These are phyloP conservation scores for Saturnia pavonia DNA, from an alignment of 2,888 invertebrate species.

Conservation along the genomic window DNA sequence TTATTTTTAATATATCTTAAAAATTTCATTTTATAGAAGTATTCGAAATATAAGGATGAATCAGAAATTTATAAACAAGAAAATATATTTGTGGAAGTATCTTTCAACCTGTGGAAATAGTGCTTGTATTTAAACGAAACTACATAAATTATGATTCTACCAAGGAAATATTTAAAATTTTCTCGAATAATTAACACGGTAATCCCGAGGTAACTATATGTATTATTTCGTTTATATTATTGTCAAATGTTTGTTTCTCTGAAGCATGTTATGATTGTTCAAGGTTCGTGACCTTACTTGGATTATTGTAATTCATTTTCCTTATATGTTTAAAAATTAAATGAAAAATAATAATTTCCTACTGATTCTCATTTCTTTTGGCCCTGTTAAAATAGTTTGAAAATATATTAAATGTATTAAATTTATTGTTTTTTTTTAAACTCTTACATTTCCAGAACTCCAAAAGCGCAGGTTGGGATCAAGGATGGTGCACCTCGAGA, in stretches of 20 bases:
- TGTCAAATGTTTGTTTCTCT: conserved; percentile 27
- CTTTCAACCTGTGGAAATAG: conserved; percentile 45
- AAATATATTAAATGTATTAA: background rate
- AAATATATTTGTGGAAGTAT: conserved; percentile 44
- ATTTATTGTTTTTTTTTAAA: background rate
- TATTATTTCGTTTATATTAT: conserved; percentile 28
- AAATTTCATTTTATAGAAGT: conserved; percentile 47
- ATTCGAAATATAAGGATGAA: conserved; percentile 48
- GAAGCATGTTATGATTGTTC: conserved; percentile 42
- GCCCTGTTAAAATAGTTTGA: background rate
- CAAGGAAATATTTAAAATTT: conserved; percentile 69
- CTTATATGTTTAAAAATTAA: conserved; percentile 29
- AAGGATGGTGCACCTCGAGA: conserved; percentile 77
- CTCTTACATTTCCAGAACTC: conserved; percentile 55
- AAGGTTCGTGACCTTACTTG: conserved; percentile 62
- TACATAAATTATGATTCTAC: conserved; percentile 75
- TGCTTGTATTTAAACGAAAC: conserved; percentile 48
- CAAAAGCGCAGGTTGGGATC: conserved; percentile 43
- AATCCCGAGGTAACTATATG: conserved; percentile 63
- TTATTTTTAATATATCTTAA: conserved; percentile 71
- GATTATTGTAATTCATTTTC: conserved; percentile 48
- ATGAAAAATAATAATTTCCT: background rate
- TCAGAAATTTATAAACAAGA: conserved; percentile 39
- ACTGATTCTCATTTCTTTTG: background rate
- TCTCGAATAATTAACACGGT: conserved; percentile 66